Conservation (phyloP, 2,888 invertebrate genomes). For the Drosophila hamatofila region DNA sequence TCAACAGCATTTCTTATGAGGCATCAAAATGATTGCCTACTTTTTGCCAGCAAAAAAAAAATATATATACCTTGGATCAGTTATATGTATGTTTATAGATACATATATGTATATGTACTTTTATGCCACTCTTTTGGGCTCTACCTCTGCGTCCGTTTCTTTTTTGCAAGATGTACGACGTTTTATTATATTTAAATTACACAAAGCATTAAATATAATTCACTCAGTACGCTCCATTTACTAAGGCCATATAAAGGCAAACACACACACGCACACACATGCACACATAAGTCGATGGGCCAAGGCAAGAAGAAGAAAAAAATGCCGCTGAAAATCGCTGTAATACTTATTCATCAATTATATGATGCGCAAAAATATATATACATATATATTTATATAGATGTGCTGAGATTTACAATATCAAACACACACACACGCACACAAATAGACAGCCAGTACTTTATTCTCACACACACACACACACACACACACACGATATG, state of each 20-base stretch:
- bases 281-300: slow-evolving; percentile 50
- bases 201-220: slow-evolving; percentile 80
- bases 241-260: slow-evolving; percentile 65
- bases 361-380: slow-evolving; percentile 80
- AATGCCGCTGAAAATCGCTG: slow-evolving; percentile 78
- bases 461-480: slow-evolving; percentile 50
- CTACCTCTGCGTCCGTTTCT: slow-evolving; percentile 3
- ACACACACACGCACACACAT: slow-evolving; percentile 30
- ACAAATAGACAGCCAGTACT: slow-evolving; percentile 49
- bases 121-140: neutral
- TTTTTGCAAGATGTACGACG: slow-evolving; percentile 47
- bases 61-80: neutral
- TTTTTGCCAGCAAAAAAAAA: slow-evolving; percentile 28
- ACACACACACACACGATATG: slow-evolving; percentile 27
- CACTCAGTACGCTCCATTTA: slow-evolving; percentile 81
- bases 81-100: slow-evolving; percentile 2
- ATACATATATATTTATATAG: slow-evolving; percentile 33
- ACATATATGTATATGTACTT: slow-evolving; percentile 3
- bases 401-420: slow-evolving; percentile 76
- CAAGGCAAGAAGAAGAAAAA: slow-evolving; percentile 48
- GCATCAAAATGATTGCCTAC: slow-evolving; percentile 50
- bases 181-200: slow-evolving; percentile 80
- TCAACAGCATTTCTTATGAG: slow-evolving; percentile 2
- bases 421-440: slow-evolving; percentile 56
- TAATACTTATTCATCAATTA: slow-evolving; percentile 83